Conservation (phyloP, 1,140 invertebrate species). For the Bombus superbus region DNA sequence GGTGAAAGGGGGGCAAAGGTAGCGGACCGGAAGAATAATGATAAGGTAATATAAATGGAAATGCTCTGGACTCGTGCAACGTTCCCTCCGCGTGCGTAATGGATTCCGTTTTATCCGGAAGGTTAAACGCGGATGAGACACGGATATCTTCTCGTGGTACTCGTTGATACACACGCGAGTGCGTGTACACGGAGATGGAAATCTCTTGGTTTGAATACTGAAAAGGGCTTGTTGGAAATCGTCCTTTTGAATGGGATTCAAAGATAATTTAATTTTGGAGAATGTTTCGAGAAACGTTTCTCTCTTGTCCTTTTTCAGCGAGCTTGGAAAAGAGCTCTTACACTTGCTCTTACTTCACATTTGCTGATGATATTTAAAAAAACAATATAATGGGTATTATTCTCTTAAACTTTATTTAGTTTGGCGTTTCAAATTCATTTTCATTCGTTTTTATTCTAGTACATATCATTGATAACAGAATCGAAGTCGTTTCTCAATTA, state of each 20-base stretch:
- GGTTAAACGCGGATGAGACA: slow-evolving; percentile 54
- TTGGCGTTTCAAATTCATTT: too few relatives aligned
- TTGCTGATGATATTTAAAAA: too few relatives aligned
- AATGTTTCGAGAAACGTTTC: neutral
- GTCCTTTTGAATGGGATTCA: neutral
- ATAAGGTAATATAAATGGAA: slow-evolving; percentile 81
- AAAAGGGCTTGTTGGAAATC: neutral
- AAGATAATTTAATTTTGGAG: neutral
- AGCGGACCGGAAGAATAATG: slow-evolving; percentile 63
- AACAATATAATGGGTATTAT: too few relatives aligned
- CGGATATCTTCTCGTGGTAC: slow-evolving; percentile 17
- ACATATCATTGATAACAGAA: too few relatives aligned
- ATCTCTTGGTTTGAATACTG: neutral
- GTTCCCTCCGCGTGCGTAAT: slow-evolving; percentile 63
- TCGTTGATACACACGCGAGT: slow-evolving; percentile 3
- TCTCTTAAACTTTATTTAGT: too few relatives aligned
- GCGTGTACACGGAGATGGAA: neutral
- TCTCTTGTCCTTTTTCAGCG: neutral
- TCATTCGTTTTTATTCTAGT: too few relatives aligned
- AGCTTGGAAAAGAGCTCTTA: neutral
- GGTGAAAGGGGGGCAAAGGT: slow-evolving; percentile 55
- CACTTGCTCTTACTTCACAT: too few relatives aligned
- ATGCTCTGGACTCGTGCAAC: slow-evolving; percentile 61
- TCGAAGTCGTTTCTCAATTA: too few relatives aligned
- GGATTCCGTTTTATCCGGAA: slow-evolving; percentile 67